These are phyloP conservation scores for Podocnemis expansa DNA, from an alignment of 2,113 vertebrate species.

Conservation along the genomic window DNA sequence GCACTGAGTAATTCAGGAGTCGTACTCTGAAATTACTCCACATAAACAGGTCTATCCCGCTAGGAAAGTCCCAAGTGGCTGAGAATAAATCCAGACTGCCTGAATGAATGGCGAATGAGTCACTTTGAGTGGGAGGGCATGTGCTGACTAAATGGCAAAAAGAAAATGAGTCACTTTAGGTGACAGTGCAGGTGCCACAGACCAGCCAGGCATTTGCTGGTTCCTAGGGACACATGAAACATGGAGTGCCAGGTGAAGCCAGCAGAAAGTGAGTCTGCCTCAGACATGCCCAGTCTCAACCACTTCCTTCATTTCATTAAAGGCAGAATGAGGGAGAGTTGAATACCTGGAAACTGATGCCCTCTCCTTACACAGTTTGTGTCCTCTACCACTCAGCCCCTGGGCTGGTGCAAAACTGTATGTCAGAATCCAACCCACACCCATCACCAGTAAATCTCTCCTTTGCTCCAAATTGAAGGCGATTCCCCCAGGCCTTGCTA, in stretches of 20 bases:
- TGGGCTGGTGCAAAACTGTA: not conserved
- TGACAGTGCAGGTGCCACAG: fast-evolving
- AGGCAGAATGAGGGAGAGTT: not conserved
- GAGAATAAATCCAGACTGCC: not conserved
- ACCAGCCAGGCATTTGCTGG: not conserved
- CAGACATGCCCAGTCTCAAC: not conserved
- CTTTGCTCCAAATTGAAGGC: not conserved
- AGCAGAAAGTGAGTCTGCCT: too few relatives aligned
- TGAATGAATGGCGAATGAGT: not conserved
- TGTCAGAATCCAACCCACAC: not conserved
- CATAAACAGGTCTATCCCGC: not conserved
- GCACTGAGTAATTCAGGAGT: not conserved
- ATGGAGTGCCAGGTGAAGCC: not conserved
- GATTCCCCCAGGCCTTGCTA: not conserved
- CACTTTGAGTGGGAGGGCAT: constrained; percentile 53
- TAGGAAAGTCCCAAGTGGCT: not conserved
- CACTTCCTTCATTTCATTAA: not conserved
- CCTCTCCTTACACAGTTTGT: not conserved
- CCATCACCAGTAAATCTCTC: not conserved
- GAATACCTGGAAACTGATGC: not conserved
- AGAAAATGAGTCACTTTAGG: constrained; percentile 33
- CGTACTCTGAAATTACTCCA: not conserved
- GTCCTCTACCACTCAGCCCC: not conserved
- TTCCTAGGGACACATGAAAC: not conserved
- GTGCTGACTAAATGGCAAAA: constrained; percentile 1